Evolutionary conservation across 2,113 vertebrate species (phyloP).

Genomic region (Urocolius indicus): DNA sequence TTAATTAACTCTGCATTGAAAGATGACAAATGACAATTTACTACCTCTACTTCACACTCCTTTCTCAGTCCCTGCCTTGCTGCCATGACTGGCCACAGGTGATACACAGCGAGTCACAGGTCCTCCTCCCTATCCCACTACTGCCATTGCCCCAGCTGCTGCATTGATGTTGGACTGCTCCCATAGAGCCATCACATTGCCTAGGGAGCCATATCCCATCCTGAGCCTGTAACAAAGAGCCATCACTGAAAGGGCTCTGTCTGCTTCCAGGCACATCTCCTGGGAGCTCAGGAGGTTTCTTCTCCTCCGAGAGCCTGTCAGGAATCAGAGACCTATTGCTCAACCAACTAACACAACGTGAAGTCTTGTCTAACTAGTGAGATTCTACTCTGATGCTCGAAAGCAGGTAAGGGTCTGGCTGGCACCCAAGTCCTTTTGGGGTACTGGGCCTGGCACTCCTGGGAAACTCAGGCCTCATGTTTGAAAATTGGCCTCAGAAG

Average conservation of each 20-base stretch:
- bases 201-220: not conserved
- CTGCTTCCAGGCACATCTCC: not conserved
- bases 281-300: not conserved
- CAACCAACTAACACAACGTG: not conserved
- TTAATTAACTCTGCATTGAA: not conserved
- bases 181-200: fast-evolving
- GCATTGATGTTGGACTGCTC: fast-evolving
- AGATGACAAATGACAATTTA: not conserved
- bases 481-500: not conserved
- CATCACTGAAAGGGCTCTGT: not conserved
- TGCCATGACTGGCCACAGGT: fast-evolving
- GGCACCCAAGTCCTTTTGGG: not conserved
- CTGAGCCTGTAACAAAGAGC: fast-evolving
- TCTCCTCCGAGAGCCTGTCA: not conserved
- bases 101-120: no score
- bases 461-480: not conserved
- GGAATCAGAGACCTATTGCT: not conserved
- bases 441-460: not conserved
- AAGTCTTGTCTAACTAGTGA: not conserved
- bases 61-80: not conserved
- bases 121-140: not conserved
- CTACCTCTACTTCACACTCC: not conserved
- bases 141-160: not conserved
- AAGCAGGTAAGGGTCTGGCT: not conserved
- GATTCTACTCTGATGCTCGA: not conserved